phyloP scores from a whole-genome alignment of 2,888 invertebrate species.

The Hipparchia sbordonii region DNA sequence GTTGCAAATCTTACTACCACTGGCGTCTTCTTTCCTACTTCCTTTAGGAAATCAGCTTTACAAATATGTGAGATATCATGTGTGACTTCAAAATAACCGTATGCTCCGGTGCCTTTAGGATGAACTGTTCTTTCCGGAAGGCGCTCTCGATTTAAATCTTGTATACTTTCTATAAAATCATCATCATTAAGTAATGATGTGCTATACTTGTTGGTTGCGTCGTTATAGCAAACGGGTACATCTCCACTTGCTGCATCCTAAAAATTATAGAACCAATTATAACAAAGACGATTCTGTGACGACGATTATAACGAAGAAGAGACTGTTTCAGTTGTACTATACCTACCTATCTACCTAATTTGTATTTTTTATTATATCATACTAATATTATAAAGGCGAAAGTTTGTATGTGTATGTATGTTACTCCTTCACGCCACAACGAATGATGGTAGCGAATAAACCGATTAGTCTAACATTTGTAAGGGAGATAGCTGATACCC shows the following conservation, averaged over 20 bases:
- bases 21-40: constrained; percentile 89
- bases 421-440: too few species aligned
- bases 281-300: too few species aligned
- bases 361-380: too few species aligned
- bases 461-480: too few species aligned
- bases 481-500: too few species aligned
- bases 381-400: too few species aligned
- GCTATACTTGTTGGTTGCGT: constrained; percentile 89
- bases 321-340: too few species aligned
- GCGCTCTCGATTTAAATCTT: constrained; percentile 92
- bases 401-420: too few species aligned
- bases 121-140: constrained; percentile 96
- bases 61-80: constrained; percentile 89
- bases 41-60: constrained; percentile 88
- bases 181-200: constrained; percentile 90
- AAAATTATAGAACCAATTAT: background rate
- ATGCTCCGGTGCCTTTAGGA: constrained; percentile 95
- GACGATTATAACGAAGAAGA: too few species aligned
- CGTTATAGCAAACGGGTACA: constrained; percentile 88
- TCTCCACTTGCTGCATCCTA: constrained; percentile 81
- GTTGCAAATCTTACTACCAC: constrained; percentile 90
- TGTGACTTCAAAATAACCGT: constrained; percentile 92
- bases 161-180: constrained; percentile 87
- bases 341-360: too few species aligned
- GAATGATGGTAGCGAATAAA: too few species aligned